Conservation (phyloP, 1,140 invertebrate genomes). For the Zeugodacus cucurbitae region DNA sequence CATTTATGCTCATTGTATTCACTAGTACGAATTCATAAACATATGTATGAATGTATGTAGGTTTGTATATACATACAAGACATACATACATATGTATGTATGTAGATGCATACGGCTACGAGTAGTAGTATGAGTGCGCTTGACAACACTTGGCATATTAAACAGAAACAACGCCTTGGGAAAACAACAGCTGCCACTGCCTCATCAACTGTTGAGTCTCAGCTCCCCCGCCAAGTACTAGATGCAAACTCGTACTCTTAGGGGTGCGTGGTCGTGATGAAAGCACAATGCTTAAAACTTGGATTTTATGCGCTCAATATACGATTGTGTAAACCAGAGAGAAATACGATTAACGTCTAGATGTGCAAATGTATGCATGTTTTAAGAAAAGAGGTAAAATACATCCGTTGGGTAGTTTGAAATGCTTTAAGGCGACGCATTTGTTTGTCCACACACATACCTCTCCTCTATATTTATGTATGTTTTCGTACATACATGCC, state of each 20-base stretch:
- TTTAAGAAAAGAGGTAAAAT: neutral
- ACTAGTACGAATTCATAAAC: neutral
- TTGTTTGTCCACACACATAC: neutral
- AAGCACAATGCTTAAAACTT: slow-evolving; percentile 15
- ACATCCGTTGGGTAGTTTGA: neutral
- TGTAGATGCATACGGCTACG: neutral
- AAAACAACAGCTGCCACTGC: slow-evolving; percentile 27
- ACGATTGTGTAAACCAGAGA: neutral
- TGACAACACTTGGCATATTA: slow-evolving; percentile 34
- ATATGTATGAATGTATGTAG: neutral
- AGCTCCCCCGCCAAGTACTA: slow-evolving; percentile 10
- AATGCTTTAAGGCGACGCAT: neutral
- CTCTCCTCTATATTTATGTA: neutral
- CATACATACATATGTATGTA: neutral
- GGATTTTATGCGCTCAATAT: neutral
- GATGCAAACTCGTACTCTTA: neutral
- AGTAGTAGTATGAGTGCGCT: slow-evolving; percentile 28
- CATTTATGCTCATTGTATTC: neutral
- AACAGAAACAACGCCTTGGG: slow-evolving; percentile 31
- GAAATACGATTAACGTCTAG: slow-evolving; percentile 4
- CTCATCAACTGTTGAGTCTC: slow-evolving; percentile 16
- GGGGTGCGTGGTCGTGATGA: slow-evolving; percentile 4
- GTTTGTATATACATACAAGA: neutral
- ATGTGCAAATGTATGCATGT: neutral
- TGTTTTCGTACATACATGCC: neutral